These are phyloP conservation scores for Aquatica leii DNA, from an alignment of 2,888 invertebrate species.

Conservation along the genomic window DNA sequence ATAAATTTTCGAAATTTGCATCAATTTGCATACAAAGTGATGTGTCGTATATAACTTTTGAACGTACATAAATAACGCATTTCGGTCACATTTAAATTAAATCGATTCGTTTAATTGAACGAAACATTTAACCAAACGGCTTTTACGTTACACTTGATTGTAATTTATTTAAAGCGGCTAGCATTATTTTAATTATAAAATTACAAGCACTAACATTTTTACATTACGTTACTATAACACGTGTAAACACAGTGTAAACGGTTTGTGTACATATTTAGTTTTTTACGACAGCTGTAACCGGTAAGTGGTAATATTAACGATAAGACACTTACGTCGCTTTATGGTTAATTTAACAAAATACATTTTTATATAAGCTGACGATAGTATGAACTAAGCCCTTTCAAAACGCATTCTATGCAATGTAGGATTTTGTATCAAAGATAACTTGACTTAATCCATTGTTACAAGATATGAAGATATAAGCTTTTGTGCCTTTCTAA, in stretches of 20 bases:
- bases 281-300: too few relatives aligned
- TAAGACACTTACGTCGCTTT: too few relatives aligned
- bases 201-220: too few relatives aligned
- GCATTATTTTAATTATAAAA: too few relatives aligned
- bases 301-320: too few relatives aligned
- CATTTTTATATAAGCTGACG: slow-evolving; percentile 20
- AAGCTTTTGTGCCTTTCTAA: slow-evolving; percentile 36
- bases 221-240: too few relatives aligned
- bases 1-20: slow-evolving; percentile 25
- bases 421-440: slow-evolving; percentile 32
- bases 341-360: too few relatives aligned
- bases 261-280: too few relatives aligned
- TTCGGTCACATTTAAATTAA: slow-evolving; percentile 21
- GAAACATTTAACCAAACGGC: too few relatives aligned
- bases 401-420: slow-evolving; percentile 24
- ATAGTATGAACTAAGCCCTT: slow-evolving; percentile 23
- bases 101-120: slow-evolving; percentile 3
- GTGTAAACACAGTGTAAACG: too few relatives aligned
- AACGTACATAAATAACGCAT: slow-evolving; percentile 9
- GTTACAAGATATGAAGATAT: slow-evolving; percentile 35
- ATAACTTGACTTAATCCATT: slow-evolving; percentile 33
- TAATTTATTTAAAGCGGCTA: too few relatives aligned
- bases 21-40: slow-evolving; percentile 26
- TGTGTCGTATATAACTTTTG: slow-evolving; percentile 22
- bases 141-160: too few relatives aligned